Evolutionary conservation across 2,113 vertebrate genomes (phyloP).

Genomic region (Mus musculus): GRCm39 chr2:53564501-53565000

Average conservation of each 20-base stretch:
- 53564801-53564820: slow-evolving; percentile 45
- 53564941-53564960: slow-evolving; percentile 31
- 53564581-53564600: neutral
- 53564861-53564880: neutral
- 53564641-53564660: slow-evolving; percentile 26
- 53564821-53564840: neutral
- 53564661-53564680: slow-evolving; percentile 60
- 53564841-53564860: neutral
- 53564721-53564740: slow-evolving; percentile 67
- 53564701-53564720: slow-evolving; percentile 53
- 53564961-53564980: neutral
- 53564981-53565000: neutral
- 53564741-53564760: slow-evolving; percentile 42
- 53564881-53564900: slow-evolving; percentile 16
- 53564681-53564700: slow-evolving; percentile 53
- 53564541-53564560: slow-evolving; percentile 39
- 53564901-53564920: neutral
- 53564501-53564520: slow-evolving; percentile 55
- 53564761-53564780: slow-evolving; percentile 49
- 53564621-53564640: slow-evolving; percentile 8
- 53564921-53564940: neutral
- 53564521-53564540: slow-evolving; percentile 67
- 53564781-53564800: slow-evolving; percentile 11
- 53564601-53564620: slow-evolving; percentile 46
- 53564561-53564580: slow-evolving; percentile 65